A percentile compares a stretch with the other conserved stretches of the same genome.
Evolutionary conservation across 2,113 vertebrate genomes (phyloP).

Genomic region (Carollia perspicillata): DNA sequence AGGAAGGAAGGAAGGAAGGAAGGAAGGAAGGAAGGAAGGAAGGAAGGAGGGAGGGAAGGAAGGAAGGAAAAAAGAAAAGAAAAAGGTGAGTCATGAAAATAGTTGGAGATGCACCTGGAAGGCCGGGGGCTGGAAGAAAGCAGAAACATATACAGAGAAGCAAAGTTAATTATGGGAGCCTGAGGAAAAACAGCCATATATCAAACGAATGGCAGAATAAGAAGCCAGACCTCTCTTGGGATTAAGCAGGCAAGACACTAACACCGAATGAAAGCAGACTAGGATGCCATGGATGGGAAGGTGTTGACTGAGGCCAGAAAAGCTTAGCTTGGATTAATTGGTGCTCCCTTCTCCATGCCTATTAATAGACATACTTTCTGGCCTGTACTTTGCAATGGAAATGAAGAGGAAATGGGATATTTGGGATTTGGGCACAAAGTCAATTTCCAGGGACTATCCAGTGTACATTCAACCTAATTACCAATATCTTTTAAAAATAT

Average conservation of each 20-base stretch:
- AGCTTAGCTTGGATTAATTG: not conserved
- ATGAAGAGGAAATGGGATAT: not conserved
- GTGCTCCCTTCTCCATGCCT: not conserved
- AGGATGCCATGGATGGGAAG: not conserved
- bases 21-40: too few species aligned
- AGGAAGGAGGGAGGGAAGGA: rapidly evolving
- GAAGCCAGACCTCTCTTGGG: not conserved
- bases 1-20: too few species aligned
- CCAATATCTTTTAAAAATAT: not conserved
- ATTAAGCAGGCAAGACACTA: not conserved
- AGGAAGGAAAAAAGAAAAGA: too few species aligned
- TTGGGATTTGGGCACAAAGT: not conserved
- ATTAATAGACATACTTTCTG: not conserved
- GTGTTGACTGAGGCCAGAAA: not conserved
- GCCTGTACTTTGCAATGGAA: not conserved
- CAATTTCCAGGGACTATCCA: not conserved
- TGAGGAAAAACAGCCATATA: not conserved
- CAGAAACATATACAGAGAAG: not conserved
- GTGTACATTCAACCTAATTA: not conserved
- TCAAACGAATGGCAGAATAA: not conserved
- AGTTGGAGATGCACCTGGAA: too few species aligned
- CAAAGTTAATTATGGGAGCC: not conserved
- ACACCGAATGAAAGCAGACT: not conserved
- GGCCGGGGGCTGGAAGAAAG: not conserved
- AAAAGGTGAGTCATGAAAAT: not conserved